Evolutionary conservation across 1,140 invertebrate genomes (phyloP).

Genomic region (Rhagoletis zephyria): DNA sequence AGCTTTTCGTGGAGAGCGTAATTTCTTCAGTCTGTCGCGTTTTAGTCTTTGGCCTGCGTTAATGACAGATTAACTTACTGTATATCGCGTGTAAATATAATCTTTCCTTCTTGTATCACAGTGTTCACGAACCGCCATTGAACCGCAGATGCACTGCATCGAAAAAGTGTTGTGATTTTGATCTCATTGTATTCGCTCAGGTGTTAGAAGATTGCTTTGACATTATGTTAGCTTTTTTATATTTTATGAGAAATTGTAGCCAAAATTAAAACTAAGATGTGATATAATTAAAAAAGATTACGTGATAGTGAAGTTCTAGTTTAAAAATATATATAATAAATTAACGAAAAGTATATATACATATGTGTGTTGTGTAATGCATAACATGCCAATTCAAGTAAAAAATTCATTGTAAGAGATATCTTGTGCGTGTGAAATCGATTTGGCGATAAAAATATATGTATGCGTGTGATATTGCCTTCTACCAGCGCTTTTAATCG

Average conservation of each 20-base stretch:
- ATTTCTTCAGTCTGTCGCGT: neutral
- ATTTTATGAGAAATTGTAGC: neutral
- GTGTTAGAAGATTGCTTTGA: neutral
- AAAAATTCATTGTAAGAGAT: no score
- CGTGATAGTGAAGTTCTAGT: neutral
- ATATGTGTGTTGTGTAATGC: no score
- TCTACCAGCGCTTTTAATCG: no score
- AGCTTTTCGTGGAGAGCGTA: neutral
- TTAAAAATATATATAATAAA: neutral
- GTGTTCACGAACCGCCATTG: neutral
- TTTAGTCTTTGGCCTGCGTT: neutral
- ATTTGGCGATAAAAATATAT: no score
- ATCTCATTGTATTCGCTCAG: neutral
- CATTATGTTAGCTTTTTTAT: neutral
- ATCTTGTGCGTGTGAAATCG: no score
- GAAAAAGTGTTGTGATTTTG: neutral
- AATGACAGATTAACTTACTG: slow-evolving; percentile 1
- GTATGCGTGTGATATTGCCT: no score
- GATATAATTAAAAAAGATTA: slow-evolving; percentile 27
- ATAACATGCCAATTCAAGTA: no score
- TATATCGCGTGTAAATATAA: neutral
- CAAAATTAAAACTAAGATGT: neutral
- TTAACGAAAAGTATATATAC: neutral
- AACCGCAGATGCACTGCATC: neutral
- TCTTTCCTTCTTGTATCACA: neutral